Percentiles rank a stretch among this genome's conserved stretches.
These are phyloP conservation scores for Diabrotica undecimpunctata DNA, from an alignment of 1,140 invertebrate genomes.

Conservation along the genomic window DNA sequence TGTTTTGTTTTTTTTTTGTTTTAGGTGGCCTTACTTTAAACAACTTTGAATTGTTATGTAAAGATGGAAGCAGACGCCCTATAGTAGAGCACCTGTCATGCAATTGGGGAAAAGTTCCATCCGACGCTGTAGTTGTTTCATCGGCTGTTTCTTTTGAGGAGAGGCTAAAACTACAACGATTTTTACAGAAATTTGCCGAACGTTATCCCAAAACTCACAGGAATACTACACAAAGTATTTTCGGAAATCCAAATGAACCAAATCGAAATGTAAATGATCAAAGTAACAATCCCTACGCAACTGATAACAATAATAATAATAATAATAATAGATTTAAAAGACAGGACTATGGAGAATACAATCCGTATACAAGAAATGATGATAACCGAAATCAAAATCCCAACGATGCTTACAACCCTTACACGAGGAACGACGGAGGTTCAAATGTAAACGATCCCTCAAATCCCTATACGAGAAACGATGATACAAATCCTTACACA, in stretches of 20 bases:
- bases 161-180: conserved; percentile 59
- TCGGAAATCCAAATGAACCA: conserved; percentile 17
- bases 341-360: conserved; percentile 33
- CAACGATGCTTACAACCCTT: conserved; percentile 28
- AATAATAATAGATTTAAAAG: conserved; percentile 29
- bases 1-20: conserved; percentile 2
- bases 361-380: conserved; percentile 20
- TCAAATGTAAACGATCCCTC: no score
- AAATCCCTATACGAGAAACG: conserved; percentile 29
- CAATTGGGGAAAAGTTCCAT: conserved; percentile 83
- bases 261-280: conserved; percentile 21
- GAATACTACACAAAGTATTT: conserved; percentile 8
- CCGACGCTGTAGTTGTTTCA: conserved; percentile 82
- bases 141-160: conserved; percentile 66
- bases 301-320: no score
- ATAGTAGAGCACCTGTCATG: conserved; percentile 75
- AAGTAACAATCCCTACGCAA: background rate
- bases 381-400: conserved; percentile 23
- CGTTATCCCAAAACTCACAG: conserved; percentile 43
- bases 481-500: conserved; percentile 18
- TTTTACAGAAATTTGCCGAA: conserved; percentile 54
- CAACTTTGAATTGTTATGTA: conserved; percentile 83
- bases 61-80: conserved; percentile 68
- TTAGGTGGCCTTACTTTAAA: conserved; percentile 59
- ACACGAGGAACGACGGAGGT: conserved; percentile 32